phyloP scores from a whole-genome alignment of 2,113 vertebrate species.

The Chaenocephalus aceratus region DNA sequence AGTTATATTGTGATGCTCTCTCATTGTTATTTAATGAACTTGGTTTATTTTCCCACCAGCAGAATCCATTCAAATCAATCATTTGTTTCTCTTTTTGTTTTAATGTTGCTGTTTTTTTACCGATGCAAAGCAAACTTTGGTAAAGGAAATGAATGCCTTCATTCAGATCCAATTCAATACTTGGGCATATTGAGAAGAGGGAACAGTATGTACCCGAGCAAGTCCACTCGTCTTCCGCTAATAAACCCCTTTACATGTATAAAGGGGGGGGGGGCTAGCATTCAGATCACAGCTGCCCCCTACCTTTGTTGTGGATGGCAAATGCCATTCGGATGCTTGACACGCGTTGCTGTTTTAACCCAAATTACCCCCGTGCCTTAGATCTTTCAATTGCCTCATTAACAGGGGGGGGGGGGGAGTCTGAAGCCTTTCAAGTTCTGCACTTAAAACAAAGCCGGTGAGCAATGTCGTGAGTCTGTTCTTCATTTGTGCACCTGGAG shows the following conservation, averaged over 20 bases:
- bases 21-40: conserved; percentile 78
- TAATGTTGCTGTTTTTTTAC: background rate
- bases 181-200: conserved; percentile 28
- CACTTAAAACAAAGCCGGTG: conserved; percentile 61
- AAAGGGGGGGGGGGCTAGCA: conserved; percentile 19
- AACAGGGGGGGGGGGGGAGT: conserved; percentile 40
- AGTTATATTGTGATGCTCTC: conserved; percentile 67
- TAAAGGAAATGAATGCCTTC: conserved; percentile 40
- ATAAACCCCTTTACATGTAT: conserved; percentile 32
- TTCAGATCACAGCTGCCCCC: conserved; percentile 72
- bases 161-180: conserved; percentile 59
- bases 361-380: conserved; percentile 75
- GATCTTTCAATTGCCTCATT: conserved; percentile 81
- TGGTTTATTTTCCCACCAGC: conserved; percentile 55
- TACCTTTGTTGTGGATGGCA: conserved; percentile 75
- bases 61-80: conserved; percentile 77
- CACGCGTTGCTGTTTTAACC: conserved; percentile 78
- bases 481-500: conserved; percentile 66
- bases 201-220: background rate
- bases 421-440: conserved; percentile 76
- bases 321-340: conserved; percentile 72
- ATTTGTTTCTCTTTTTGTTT: conserved; percentile 29
- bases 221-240: conserved; percentile 38
- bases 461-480: conserved; percentile 37
- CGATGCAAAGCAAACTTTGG: conserved; percentile 44